These are phyloP conservation scores for Erythrocercus mccallii DNA, from an alignment of 2,113 vertebrate genomes.

Conservation along the genomic window DNA sequence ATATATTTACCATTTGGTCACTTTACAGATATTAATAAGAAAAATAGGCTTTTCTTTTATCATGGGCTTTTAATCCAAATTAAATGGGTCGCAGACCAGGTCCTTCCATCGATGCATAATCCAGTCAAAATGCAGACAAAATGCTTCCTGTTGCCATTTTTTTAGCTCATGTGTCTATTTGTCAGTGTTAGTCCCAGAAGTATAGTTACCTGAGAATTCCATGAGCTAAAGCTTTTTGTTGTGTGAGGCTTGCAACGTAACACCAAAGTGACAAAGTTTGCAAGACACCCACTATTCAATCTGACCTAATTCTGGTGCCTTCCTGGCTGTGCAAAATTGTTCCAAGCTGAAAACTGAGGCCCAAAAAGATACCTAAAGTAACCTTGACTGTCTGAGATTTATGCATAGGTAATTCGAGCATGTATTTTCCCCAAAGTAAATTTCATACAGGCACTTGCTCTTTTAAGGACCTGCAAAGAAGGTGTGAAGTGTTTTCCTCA, in stretches of 20 bases:
- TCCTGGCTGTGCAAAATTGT: background rate
- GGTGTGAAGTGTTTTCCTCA: background rate
- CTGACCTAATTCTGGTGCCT: background rate
- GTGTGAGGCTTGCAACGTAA: background rate
- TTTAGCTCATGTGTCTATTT: background rate
- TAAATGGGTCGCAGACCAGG: accelerated
- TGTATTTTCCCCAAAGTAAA: background rate
- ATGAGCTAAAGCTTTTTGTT: background rate
- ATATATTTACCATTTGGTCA: background rate
- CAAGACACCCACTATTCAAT: background rate
- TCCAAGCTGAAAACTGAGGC: background rate
- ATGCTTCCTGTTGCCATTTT: background rate
- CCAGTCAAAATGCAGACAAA: background rate
- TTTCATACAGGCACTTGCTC: background rate
- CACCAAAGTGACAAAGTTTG: background rate
- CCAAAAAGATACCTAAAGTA: background rate
- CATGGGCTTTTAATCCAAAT: background rate
- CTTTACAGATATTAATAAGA: background rate
- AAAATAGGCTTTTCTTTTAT: background rate
- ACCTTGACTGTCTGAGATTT: background rate
- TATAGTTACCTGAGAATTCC: background rate
- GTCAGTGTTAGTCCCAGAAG: background rate
- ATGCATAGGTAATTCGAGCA: background rate
- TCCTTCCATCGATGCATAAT: background rate
- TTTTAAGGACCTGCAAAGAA: background rate